Evolutionary conservation across 2,888 invertebrate species (phyloP), one percentile per base, ranked within the genome.

Genomic region (Drosophila birchii): DNA sequence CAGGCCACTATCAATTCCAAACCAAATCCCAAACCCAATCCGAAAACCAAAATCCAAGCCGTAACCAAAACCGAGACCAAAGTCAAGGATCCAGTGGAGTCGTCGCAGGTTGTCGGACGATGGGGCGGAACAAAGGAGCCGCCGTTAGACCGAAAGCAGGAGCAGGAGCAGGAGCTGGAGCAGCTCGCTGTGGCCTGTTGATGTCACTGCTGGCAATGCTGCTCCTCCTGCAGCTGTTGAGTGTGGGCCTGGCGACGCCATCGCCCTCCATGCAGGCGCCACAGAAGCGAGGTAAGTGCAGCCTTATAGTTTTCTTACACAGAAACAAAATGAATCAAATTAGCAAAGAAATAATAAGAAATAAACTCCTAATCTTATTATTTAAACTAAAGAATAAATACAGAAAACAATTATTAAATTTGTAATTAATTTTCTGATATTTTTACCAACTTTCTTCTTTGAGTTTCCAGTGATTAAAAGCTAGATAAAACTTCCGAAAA

Each of bases 221-320:
- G 64, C 79, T 84, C 16, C 51, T 85, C 18, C 85, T 92, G 86
- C 92, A 92, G 84, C 90, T 92, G 86, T 90, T 79, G 44, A 76
- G 57, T 29, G 61, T 55, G 54, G 72, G 92, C 74, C 90, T 91
- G 72, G 88, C 91, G 76, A 89, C 91, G 82, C 91, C 91, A 34
- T 92, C 92, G 71, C 91, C 92, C 64, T 91, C 92, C 69, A 88
- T 92, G 88, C 91, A 92, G 80, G 83, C 92, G 74, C 91, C 91
- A 75, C 92, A 92, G 75, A 92, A 92, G 85, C 78, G 92, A 92
- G 92, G 92, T 92, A 83, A 89, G 88, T 57, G 49, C 41, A 34
- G 51, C 6, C 11, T 20, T 34, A 34, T 34, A 20, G 34, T 20
- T 34, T 51, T 36, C 34, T 23, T 32, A 34, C 51, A 51, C 34